Conservation (phyloP, 2,888 invertebrate genomes). For the Cephus pulcher region DNA sequence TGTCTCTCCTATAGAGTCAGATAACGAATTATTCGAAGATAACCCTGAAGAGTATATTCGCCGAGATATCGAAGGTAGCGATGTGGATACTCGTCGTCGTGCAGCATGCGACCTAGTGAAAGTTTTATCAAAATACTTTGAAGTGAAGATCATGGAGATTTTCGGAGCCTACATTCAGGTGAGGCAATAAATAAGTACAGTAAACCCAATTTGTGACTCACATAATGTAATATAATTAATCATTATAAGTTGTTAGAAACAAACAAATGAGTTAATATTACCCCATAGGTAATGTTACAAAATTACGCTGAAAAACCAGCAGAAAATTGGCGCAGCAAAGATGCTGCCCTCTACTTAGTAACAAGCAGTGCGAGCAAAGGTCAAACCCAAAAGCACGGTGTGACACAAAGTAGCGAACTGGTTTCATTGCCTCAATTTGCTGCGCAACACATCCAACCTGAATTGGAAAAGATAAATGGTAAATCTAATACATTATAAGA, state of each 20-base stretch:
- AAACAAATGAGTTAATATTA: neutral
- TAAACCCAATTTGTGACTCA: neutral
- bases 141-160: conserved; percentile 86
- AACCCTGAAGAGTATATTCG: conserved; percentile 98
- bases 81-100: conserved; percentile 94
- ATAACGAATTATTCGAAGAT: conserved; percentile 97
- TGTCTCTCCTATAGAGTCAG: conserved; percentile 73
- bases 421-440: conserved; percentile 93
- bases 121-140: conserved; percentile 89
- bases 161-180: conserved; percentile 90
- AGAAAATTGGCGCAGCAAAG: conserved; percentile 92
- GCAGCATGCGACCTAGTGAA: conserved; percentile 98
- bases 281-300: conserved; percentile 76
- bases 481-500: conserved; percentile 34
- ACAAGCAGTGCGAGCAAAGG: conserved; percentile 94
- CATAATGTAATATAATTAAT: neutral
- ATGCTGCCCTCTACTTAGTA: conserved; percentile 95
- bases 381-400: conserved; percentile 89
- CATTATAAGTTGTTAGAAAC: neutral
- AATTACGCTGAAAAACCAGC: conserved; percentile 82
- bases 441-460: conserved; percentile 85
- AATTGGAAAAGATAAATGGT: conserved; percentile 82
- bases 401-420: conserved; percentile 89
- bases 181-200: conserved; percentile 32
- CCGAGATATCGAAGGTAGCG: conserved; percentile 97